Base-by-base conservation (phyloP, 2,888 invertebrate genomes). In the Diaphora mendica region DNA sequence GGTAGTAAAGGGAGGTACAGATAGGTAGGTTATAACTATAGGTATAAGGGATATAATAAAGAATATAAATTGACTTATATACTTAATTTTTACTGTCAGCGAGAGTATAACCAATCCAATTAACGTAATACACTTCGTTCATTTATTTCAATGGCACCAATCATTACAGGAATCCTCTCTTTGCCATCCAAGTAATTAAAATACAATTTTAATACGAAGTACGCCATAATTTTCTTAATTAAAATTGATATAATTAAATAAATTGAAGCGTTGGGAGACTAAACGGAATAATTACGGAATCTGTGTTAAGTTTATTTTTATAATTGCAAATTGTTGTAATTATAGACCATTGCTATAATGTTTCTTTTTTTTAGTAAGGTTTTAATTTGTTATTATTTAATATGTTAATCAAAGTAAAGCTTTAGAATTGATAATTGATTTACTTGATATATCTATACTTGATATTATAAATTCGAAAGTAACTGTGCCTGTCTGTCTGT, bases 161-260 rank as follows among this genome's bases (percentile, higher is more conserved):
- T 83, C 82, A 79, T 83, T 82, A 80, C 70, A 77, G 77, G 73
- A 74, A 81, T 74, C 74, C 77, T 73, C 76, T 69, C 78, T 81
- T 75, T 77, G 72, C 68, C 76, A 79, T 79, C 79, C 72, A 76
- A 75, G 80, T 80, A 84, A 82, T 83, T 84, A 82, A 83, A 84
- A 84, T 78, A 82, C 80, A 80, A 83, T 83, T 86, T 86, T 84
- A 83, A 86, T 84, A 84, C 86, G 83, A 84, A 80, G 79, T 78
- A 75, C 75, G 81, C 82, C 84, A 87, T 87, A 86, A 88, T 88
- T 87, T 86, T 78, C 83, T 85, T 88, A 87, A 88, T 88, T 88
- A 87, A 86, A 87, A 86, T 84, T 79, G 82, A 72, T 81, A 82
- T 85, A 86, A 87, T 87, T 83, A 81, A 80, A 83, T 85, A 79